Conservation (phyloP, 2,888 invertebrate species). For the Allolobophora icterica region DNA sequence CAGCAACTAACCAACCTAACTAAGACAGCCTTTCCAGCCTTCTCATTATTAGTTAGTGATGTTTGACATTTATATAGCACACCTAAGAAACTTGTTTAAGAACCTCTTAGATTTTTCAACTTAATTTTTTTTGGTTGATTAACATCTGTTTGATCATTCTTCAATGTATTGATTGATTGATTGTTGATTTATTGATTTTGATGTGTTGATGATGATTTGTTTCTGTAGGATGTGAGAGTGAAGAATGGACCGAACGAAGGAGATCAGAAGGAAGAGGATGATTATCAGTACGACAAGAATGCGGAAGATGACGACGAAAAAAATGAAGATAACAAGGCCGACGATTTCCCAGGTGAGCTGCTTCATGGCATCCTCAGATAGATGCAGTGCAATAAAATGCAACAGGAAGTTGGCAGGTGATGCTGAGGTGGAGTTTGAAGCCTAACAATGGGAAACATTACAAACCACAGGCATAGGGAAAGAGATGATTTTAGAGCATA, state of each 20-base stretch:
- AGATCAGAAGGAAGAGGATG: background rate
- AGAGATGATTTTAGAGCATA: too few species aligned
- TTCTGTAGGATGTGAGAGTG: background rate
- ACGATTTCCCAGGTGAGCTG: slow-evolving; percentile 17
- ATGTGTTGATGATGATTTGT: background rate
- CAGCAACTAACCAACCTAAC: too few species aligned
- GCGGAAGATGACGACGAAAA: background rate
- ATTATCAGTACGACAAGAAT: slow-evolving; percentile 27
- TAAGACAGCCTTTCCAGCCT: too few species aligned
- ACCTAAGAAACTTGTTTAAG: background rate
- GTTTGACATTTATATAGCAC: too few species aligned
- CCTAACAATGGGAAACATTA: too few species aligned
- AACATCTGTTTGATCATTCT: background rate
- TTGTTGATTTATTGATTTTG: background rate
- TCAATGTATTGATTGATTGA: background rate
- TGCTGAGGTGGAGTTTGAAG: too few species aligned
- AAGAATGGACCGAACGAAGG: slow-evolving; percentile 27
- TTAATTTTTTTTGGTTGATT: background rate
- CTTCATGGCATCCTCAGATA: background rate
- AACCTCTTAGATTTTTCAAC: background rate
- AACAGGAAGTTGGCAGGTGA: too few species aligned
- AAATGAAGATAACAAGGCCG: background rate
- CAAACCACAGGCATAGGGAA: too few species aligned
- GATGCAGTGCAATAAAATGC: too few species aligned
- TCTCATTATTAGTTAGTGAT: too few species aligned